Evolutionary conservation across 2,888 invertebrate species (phyloP).

Genomic region (Ceraclea dissimilis): DNA sequence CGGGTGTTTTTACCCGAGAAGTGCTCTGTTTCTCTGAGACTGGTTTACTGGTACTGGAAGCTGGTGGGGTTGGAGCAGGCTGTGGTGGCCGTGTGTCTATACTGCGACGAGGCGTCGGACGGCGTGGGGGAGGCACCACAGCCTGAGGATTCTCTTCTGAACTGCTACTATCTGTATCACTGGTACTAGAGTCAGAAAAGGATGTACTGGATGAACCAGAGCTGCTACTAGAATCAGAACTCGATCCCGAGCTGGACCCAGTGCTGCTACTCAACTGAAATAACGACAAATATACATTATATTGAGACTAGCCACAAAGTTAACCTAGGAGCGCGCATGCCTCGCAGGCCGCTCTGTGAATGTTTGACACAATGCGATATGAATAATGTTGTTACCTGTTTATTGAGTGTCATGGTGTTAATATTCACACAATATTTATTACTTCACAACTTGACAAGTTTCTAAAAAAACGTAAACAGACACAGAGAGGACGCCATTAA

Average conservation of each 20-base stretch:
- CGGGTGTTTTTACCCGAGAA: constrained; percentile 25
- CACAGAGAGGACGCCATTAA: constrained; percentile 26
- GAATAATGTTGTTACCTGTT: constrained; percentile 23
- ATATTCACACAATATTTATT: constrained; percentile 16
- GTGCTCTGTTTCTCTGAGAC: constrained; percentile 11
- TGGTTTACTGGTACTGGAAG: constrained; percentile 6
- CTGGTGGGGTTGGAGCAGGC: neutral
- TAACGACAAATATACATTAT: constrained; percentile 15
- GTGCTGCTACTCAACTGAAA: constrained; percentile 49
- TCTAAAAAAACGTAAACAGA: constrained; percentile 26
- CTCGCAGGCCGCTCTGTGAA: constrained; percentile 1
- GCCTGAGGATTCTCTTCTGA: constrained; percentile 18
- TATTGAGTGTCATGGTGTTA: constrained; percentile 26
- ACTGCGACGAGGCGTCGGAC: constrained; percentile 17
- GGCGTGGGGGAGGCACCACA: constrained; percentile 6
- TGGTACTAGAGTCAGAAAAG: constrained; percentile 48
- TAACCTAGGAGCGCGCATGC: constrained; percentile 18
- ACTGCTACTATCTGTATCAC: constrained; percentile 32
- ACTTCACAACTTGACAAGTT: constrained; percentile 20
- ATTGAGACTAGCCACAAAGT: constrained; percentile 12
- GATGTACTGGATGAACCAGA: constrained; percentile 63
- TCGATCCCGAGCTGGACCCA: constrained; percentile 57
- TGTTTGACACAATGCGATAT: neutral
- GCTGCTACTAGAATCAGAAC: constrained; percentile 62
- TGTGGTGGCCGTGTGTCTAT: constrained; percentile 14